Percentiles rank a stretch among this genome's conserved stretches.
Conservation (phyloP, 1,140 invertebrate genomes). For the Bemisia tabaci region DNA sequence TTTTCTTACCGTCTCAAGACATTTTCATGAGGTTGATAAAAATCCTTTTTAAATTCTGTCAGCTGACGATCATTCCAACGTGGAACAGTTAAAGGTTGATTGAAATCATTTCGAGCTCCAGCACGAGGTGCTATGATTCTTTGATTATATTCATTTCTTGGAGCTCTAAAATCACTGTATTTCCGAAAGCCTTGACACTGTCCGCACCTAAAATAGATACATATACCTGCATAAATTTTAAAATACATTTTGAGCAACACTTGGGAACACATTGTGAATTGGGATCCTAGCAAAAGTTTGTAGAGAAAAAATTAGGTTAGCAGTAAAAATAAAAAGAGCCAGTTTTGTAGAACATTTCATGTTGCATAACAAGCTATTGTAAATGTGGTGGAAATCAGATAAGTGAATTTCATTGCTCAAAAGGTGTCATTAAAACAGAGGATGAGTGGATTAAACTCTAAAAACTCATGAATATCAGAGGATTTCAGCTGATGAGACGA, state of each 20-base stretch:
- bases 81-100: constrained; percentile 43
- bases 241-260: not conserved
- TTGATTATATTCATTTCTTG: not conserved
- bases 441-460: too few species aligned
- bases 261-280: not conserved
- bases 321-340: too few species aligned
- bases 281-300: not conserved
- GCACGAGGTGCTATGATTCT: not conserved
- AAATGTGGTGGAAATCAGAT: not conserved
- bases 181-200: not conserved
- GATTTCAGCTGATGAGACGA: too few species aligned
- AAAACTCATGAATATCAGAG: too few species aligned
- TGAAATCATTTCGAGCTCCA: not conserved
- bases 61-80: constrained; percentile 65
- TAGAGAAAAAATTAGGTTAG: too few species aligned
- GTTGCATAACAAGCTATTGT: too few species aligned
- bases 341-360: too few species aligned
- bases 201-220: not conserved
- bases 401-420: too few species aligned
- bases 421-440: too few species aligned
- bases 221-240: not conserved
- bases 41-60: constrained; percentile 85
- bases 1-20: constrained; percentile 27
- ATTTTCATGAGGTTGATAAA: constrained; percentile 64
- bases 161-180: not conserved